phyloP scores from a whole-genome alignment of 1,140 invertebrate species.

The Manduca sexta region DNA sequence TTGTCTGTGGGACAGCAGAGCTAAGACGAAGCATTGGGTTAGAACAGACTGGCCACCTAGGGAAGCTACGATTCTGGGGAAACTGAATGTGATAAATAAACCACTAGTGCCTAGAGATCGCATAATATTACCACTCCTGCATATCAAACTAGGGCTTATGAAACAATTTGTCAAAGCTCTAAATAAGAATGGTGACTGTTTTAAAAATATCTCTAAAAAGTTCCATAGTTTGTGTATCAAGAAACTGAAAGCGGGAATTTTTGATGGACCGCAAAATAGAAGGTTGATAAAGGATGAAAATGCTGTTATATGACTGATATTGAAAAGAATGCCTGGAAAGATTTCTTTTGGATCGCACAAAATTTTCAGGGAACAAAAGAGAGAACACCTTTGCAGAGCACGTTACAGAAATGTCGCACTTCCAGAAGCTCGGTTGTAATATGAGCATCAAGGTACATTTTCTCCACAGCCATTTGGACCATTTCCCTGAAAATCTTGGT shows the following conservation, averaged over 20 bases:
- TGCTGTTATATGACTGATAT: constrained; percentile 5
- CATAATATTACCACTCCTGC: not conserved
- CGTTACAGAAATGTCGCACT: constrained; percentile 7
- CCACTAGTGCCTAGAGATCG: not conserved
- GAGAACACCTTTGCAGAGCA: constrained; percentile 5
- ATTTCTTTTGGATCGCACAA: constrained; percentile 11
- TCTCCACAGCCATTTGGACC: constrained; percentile 5
- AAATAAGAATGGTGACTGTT: constrained; percentile 7
- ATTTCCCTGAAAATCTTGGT: constrained; percentile 20
- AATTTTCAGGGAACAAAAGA: constrained; percentile 12
- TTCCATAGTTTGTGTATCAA: constrained; percentile 2
- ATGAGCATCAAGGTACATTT: constrained; percentile 9
- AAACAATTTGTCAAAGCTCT: constrained; percentile 12
- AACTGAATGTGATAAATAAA: constrained; percentile 8
- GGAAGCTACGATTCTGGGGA: constrained; percentile 1
- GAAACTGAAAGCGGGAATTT: constrained; percentile 8
- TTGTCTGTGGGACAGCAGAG: constrained; percentile 9
- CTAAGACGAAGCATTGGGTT: not conserved
- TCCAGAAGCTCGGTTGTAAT: constrained; percentile 10
- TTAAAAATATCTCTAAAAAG: constrained; percentile 8
- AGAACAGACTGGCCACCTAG: constrained; percentile 3
- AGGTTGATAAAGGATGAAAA: constrained; percentile 10
- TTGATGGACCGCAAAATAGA: constrained; percentile 12
- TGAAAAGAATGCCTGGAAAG: constrained; percentile 3
- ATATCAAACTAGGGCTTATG: constrained; percentile 8